Evolutionary conservation across 2,113 vertebrate species (phyloP).

Genomic region (Scomber japonicus): DNA sequence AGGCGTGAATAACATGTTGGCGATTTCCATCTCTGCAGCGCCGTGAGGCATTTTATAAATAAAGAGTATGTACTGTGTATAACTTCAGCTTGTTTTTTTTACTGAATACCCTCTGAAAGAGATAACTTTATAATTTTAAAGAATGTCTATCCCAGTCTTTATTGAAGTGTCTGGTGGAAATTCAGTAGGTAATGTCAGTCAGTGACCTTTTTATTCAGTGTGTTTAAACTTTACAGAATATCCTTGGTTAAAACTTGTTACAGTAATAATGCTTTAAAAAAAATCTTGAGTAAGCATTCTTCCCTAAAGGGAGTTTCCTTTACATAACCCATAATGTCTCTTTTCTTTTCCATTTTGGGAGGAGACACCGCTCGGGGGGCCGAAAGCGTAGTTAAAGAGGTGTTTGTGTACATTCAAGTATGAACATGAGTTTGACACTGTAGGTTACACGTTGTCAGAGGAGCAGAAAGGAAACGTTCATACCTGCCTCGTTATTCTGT

Average conservation of each 20-base stretch:
- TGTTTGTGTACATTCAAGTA: conserved; percentile 60
- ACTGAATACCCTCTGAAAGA: conserved; percentile 80
- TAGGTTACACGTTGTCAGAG: conserved; percentile 24
- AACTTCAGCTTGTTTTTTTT: not conserved
- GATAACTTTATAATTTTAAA: conserved; percentile 87
- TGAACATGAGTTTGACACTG: conserved; percentile 55
- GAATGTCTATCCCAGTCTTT: conserved; percentile 85
- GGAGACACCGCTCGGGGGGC: conserved; percentile 26
- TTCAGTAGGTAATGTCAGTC: conserved; percentile 51
- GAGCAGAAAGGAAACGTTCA: conserved; percentile 15
- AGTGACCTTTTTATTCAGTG: not conserved
- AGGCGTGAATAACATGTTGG: conserved; percentile 62
- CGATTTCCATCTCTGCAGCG: conserved; percentile 56
- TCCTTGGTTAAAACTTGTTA: not conserved
- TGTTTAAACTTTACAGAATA: not conserved
- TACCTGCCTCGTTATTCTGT: conserved; percentile 47
- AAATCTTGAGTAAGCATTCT: conserved; percentile 4
- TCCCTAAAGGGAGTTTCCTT: conserved; percentile 33
- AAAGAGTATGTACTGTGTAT: conserved; percentile 20
- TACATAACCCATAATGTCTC: not conserved
- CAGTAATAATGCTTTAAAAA: not conserved
- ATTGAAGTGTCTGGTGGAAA: conserved; percentile 90
- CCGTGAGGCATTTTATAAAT: conserved; percentile 57
- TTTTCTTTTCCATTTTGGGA: conserved; percentile 13
- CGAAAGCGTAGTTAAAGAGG: conserved; percentile 21